Evolutionary conservation across 2,888 invertebrate species (phyloP).

Genomic region (Disparrhopalites patrizii): DNA sequence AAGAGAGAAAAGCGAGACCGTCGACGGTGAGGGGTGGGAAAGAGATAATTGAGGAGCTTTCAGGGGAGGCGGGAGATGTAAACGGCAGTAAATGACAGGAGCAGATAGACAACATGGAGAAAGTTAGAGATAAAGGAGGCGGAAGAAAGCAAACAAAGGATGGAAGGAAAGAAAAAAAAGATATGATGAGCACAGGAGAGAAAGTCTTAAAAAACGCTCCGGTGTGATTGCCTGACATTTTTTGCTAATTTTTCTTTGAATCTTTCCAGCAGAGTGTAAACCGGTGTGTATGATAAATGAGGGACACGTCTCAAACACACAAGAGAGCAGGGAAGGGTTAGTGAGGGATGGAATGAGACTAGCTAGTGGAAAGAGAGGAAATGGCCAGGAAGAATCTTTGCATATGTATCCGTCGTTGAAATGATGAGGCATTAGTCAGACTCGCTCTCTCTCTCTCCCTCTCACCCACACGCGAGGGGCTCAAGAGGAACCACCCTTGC

Average conservation of each 20-base stretch:
- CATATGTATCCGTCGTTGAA: too few relatives aligned
- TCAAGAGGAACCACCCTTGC: neutral
- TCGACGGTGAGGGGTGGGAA: too few relatives aligned
- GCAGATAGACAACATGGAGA: too few relatives aligned
- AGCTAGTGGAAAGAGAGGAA: too few relatives aligned
- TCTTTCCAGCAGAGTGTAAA: neutral
- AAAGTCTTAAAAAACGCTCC: neutral
- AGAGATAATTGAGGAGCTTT: too few relatives aligned
- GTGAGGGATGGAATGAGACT: too few relatives aligned
- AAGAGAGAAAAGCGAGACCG: too few relatives aligned
- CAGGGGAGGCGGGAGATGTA: too few relatives aligned
- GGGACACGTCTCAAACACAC: neutral
- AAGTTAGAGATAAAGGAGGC: neutral
- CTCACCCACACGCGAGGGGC: too few relatives aligned
- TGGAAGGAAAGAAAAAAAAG: neutral
- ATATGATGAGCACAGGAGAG: neutral
- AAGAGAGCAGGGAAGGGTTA: too few relatives aligned
- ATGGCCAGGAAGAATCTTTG: neutral
- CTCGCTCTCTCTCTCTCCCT: neutral
- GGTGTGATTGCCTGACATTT: too few relatives aligned
- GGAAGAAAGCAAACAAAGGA: neutral
- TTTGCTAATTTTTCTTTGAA: neutral
- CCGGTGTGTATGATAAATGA: conserved; percentile 1
- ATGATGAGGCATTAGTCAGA: conserved; percentile 3
- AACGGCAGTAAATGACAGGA: too few relatives aligned